These are phyloP conservation scores for Lagodon rhomboides DNA, from an alignment of 2,797 vertebrate species.

Conservation along the genomic window DNA sequence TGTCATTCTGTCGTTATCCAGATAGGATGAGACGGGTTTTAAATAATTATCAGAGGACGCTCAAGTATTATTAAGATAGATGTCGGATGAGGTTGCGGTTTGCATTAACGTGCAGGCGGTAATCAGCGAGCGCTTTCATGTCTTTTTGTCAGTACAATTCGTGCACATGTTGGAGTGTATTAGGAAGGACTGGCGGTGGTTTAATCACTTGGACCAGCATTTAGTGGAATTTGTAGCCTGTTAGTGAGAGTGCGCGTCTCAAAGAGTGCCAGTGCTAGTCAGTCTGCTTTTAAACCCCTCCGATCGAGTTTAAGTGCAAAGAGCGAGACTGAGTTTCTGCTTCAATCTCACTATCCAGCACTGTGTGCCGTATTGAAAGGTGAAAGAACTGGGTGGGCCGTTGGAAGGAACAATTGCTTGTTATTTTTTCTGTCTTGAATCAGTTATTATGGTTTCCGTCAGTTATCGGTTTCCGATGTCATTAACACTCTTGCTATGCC, in stretches of 20 bases:
- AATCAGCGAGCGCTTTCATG: conserved; percentile 7
- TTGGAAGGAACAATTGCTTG: not conserved
- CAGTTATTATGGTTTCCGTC: not conserved
- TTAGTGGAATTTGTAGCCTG: not conserved
- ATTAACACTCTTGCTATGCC: not conserved
- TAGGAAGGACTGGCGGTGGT: not conserved
- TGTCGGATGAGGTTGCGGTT: not conserved
- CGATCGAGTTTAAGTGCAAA: not conserved
- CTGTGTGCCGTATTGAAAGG: not conserved
- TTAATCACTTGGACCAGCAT: conserved; percentile 5
- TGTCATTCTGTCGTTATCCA: not conserved
- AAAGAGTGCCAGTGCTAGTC: not conserved
- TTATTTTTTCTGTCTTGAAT: conserved; percentile 6
- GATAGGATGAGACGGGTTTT: conserved; percentile 2
- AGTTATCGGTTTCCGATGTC: not conserved
- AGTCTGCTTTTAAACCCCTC: not conserved
- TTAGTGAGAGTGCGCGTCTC: not conserved
- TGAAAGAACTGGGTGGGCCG: not conserved
- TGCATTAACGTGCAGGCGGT: not conserved
- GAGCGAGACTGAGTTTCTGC: not conserved
- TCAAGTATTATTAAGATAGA: conserved; percentile 6
- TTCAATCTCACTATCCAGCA: not conserved
- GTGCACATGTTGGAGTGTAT: conserved; percentile 1
- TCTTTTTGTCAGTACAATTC: conserved; percentile 3
- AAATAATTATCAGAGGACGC: not conserved